Percentiles rank a stretch among this genome's conserved stretches.
Evolutionary conservation across 2,888 invertebrate genomes (phyloP).

Genomic region (Melolontha melolontha): DNA sequence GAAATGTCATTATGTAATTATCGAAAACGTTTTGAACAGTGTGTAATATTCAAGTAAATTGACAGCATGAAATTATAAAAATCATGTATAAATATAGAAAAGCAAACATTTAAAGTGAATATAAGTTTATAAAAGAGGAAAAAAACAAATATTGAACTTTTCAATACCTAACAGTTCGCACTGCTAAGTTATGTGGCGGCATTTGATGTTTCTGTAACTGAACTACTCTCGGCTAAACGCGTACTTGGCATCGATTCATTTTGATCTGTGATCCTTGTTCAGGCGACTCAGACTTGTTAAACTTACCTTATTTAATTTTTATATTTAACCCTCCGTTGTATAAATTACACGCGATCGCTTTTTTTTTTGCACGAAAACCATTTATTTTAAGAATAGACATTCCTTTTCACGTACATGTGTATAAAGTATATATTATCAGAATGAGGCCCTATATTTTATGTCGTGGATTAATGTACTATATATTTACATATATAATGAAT

Average conservation of each 20-base stretch:
- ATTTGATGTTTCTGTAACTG: background rate
- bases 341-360: slow-evolving; percentile 7
- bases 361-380: slow-evolving; percentile 18
- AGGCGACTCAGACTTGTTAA: background rate
- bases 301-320: slow-evolving; percentile 21
- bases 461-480: too few relatives aligned
- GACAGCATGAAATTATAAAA: too few relatives aligned
- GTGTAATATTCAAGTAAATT: too few relatives aligned
- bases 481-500: too few relatives aligned
- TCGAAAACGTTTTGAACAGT: too few relatives aligned
- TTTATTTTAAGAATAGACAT: slow-evolving; percentile 28
- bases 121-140: too few relatives aligned
- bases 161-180: background rate
- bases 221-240: background rate
- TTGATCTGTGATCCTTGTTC: slow-evolving; percentile 14
- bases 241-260: slow-evolving; percentile 19
- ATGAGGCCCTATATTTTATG: too few relatives aligned
- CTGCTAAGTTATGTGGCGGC: background rate
- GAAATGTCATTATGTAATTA: too few relatives aligned
- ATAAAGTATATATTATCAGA: background rate
- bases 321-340: slow-evolving; percentile 26
- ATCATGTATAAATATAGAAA: too few relatives aligned
- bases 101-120: too few relatives aligned
- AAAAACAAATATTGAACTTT: background rate
- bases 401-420: background rate